Conservation (phyloP, 2,888 invertebrate genomes). For the Caradrina clavipalpis region DNA sequence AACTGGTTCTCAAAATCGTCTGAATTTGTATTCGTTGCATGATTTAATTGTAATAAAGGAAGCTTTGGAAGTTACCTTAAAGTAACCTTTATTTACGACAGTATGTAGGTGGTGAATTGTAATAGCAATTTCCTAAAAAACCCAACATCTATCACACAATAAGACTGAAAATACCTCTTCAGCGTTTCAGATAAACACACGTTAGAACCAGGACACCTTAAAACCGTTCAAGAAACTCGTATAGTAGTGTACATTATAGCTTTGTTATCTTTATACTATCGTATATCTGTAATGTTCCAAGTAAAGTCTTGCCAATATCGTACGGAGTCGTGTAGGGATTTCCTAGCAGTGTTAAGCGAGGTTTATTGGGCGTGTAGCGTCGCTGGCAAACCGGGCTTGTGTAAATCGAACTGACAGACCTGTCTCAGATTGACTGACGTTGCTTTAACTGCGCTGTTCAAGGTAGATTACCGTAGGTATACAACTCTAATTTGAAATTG, state of each 20-base stretch:
- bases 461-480: constrained; percentile 65
- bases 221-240: constrained; percentile 62
- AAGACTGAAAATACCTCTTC: constrained; percentile 1
- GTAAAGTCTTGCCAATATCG: constrained; percentile 70
- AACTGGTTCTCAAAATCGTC: background rate
- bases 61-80: background rate
- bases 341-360: constrained; percentile 79
- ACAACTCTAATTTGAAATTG: constrained; percentile 54
- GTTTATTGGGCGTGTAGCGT: constrained; percentile 84
- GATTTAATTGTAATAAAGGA: background rate
- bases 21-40: background rate
- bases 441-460: constrained; percentile 78
- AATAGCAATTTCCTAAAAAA: background rate
- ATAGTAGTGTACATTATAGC: constrained; percentile 64
- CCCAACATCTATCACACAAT: no score
- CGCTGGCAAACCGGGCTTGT: constrained; percentile 74
- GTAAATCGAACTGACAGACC: constrained; percentile 87
- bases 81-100: background rate
- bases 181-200: background rate
- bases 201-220: constrained; percentile 64
- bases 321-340: constrained; percentile 74
- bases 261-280: constrained; percentile 62
- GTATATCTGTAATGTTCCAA: constrained; percentile 55
- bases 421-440: constrained; percentile 84
- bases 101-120: background rate